Percentiles rank a stretch among this genome's conserved stretches.
Conservation (phyloP, 2,113 vertebrate species). For the Heterocephalus glaber region DNA sequence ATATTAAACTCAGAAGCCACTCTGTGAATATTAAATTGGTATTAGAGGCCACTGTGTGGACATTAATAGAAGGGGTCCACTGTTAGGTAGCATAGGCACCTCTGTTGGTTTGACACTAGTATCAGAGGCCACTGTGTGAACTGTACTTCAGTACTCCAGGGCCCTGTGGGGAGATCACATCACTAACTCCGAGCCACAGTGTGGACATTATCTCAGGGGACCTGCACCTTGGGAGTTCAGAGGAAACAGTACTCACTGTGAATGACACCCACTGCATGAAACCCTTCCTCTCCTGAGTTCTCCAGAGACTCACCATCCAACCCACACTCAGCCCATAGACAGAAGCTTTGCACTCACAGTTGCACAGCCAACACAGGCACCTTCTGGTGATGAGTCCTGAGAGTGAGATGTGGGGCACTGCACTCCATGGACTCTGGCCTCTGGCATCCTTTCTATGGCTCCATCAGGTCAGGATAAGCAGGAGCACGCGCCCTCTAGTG, state of each 20-base stretch:
- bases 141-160: background rate
- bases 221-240: background rate
- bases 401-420: background rate
- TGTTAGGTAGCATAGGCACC: background rate
- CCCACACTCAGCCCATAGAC: background rate
- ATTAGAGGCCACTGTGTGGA: too few relatives aligned
- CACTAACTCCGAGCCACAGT: background rate
- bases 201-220: background rate
- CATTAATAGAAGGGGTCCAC: background rate
- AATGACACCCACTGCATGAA: background rate
- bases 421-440: rapidly evolving
- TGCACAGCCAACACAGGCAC: background rate
- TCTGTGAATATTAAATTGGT: too few relatives aligned
- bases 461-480: background rate
- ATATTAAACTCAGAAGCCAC: too few relatives aligned
- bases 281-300: background rate
- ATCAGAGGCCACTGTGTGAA: background rate
- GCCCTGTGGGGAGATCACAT: background rate
- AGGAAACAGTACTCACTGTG: background rate
- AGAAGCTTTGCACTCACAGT: background rate
- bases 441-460: too few relatives aligned
- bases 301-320: background rate
- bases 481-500: background rate
- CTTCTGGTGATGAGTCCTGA: background rate
- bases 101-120: background rate